These are phyloP conservation scores for Sminthurinus aureus DNA, from an alignment of 2,888 invertebrate species.

Conservation along the genomic window DNA sequence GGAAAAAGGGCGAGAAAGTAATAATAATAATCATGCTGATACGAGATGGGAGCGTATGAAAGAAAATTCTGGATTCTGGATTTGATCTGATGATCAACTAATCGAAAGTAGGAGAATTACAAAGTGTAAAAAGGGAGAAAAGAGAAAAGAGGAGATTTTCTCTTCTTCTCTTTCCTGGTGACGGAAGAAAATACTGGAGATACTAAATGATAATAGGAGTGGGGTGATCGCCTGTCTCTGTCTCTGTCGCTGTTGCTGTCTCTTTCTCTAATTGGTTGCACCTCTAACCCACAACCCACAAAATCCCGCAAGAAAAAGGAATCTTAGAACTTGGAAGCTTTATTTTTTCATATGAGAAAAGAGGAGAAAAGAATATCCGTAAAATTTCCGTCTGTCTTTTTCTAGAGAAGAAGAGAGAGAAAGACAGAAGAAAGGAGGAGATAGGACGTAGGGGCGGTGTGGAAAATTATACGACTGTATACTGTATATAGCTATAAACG, in stretches of 20 bases:
- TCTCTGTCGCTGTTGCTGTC: too few species aligned
- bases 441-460: neutral
- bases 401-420: neutral
- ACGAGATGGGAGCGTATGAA: neutral
- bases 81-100: neutral
- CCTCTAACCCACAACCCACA: slow-evolving; percentile 17
- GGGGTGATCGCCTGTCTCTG: slow-evolving; percentile 37
- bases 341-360: neutral
- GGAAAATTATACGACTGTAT: neutral
- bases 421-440: neutral
- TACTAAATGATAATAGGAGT: slow-evolving; percentile 41
- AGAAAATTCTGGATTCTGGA: too few species aligned
- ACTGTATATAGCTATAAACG: neutral
- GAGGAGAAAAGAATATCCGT: neutral
- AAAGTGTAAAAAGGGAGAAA: slow-evolving; percentile 12
- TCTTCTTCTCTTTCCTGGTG: too few species aligned
- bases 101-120: neutral
- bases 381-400: neutral
- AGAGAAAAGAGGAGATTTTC: neutral
- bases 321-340: neutral
- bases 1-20: neutral
- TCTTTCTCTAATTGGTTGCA: slow-evolving; percentile 36
- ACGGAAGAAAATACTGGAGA: neutral
- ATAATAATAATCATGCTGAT: too few species aligned
- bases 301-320: neutral